Evolutionary conservation across 1,140 invertebrate species (phyloP).

Genomic region (Calliopsis andreniformis): DNA sequence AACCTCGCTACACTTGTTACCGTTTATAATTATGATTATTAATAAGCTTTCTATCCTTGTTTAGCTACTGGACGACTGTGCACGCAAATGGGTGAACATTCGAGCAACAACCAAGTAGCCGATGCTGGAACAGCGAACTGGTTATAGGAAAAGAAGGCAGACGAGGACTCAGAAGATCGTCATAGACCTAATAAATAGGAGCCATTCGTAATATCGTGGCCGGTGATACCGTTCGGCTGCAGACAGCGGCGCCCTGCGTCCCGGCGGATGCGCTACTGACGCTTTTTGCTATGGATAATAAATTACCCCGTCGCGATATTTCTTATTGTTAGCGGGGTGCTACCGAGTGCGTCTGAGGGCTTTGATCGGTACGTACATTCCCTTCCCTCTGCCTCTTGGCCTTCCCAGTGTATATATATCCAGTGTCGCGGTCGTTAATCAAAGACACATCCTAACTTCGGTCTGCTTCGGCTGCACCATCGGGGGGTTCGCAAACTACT

Average conservation of each 20-base stretch:
- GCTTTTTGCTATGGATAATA: slow-evolving; percentile 79
- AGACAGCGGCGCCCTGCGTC: slow-evolving; percentile 42
- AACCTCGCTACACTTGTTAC: too few species aligned
- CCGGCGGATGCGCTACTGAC: slow-evolving; percentile 66
- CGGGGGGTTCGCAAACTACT: slow-evolving; percentile 58
- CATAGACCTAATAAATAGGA: slow-evolving; percentile 75
- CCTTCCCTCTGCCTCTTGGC: slow-evolving; percentile 25
- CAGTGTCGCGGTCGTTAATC: slow-evolving; percentile 78
- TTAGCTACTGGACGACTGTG: too few species aligned
- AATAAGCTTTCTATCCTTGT: too few species aligned
- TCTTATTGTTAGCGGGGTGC: slow-evolving; percentile 78
- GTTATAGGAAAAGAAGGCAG: neutral
- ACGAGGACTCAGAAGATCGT: slow-evolving; percentile 55
- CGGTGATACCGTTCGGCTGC: slow-evolving; percentile 65
- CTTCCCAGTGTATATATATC: slow-evolving; percentile 67
- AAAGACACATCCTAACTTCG: slow-evolving; percentile 71
- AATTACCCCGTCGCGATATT: slow-evolving; percentile 79
- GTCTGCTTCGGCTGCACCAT: slow-evolving; percentile 34
- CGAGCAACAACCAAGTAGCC: neutral
- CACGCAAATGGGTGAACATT: neutral
- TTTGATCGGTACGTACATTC: slow-evolving; percentile 74
- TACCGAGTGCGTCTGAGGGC: slow-evolving; percentile 76
- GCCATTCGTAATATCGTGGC: slow-evolving; percentile 72
- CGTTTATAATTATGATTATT: too few species aligned
- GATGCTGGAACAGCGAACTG: neutral